Evolutionary conservation across 23 tunicate genomes (phyloP), one percentile per base, ranked within the genome.

Genomic region (Corella eumyota): DNA sequence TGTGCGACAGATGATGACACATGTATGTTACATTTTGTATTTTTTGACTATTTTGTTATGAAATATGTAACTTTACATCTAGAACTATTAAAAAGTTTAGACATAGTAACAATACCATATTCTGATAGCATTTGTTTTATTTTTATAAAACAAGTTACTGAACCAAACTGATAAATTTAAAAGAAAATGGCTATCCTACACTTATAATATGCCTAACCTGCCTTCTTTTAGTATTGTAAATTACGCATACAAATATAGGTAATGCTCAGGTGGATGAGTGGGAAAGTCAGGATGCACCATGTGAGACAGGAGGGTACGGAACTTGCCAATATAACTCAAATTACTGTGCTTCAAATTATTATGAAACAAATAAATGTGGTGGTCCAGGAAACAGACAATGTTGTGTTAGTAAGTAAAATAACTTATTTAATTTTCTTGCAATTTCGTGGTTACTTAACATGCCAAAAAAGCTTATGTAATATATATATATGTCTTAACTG

Each of bases 371-470:
- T 5, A 32, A 54, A 1, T 82, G 92, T 61, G 92, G 92, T 15
- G 92, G 92, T 1, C 92, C 92, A 0, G 60, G 58, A 1, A 63
- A 82, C 26, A 65, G 92, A 40, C 77, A 76, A 60, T 82, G 92
- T 33, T 82, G 92, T 48, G 64, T 79, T 29, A 61, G 92, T 82
- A 52, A 68, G 90, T 67, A 52, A 9, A 26, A 44, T 15, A 44
- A 11, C 15, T 44, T 11, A 31, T 60, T 60, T 11, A 9, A 13
- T 15, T 20, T n/a, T n/a, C n/a, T n/a, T n/a, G n/a, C n/a, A n/a
- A n/a, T 29, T 31, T 0, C 0, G 22, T 50, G 15, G 15, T 29
- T 17, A 15, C 49, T 13, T n/a, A n/a, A n/a, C n/a, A n/a, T n/a
- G n/a, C n/a, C n/a, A n/a, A n/a, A n/a, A n/a, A n/a, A n/a, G n/a